Conservation (phyloP, 1,140 invertebrate genomes). For the Stenopsyche tienmushanensis region DNA sequence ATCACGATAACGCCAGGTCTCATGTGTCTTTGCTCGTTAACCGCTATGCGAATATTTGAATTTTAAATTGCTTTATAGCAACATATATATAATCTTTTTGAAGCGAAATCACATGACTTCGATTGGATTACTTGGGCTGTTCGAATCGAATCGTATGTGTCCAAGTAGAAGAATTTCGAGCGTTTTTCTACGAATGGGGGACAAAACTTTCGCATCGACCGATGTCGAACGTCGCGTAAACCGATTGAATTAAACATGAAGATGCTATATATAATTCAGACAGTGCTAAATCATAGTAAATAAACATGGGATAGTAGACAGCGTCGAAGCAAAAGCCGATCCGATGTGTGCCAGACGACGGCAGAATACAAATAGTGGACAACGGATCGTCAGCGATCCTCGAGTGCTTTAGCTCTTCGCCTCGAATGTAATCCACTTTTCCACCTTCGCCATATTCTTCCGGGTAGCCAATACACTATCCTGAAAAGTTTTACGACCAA, state of each 20-base stretch:
- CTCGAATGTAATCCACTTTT: too few relatives aligned
- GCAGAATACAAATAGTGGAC: slow-evolving; percentile 10
- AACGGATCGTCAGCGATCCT: slow-evolving; percentile 7
- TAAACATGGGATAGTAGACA: background rate
- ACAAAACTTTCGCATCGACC: too few relatives aligned
- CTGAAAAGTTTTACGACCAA: too few relatives aligned
- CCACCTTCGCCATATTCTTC: too few relatives aligned
- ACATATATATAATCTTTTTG: background rate
- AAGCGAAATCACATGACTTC: background rate
- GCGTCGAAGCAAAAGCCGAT: background rate
- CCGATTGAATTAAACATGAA: slow-evolving; percentile 1
- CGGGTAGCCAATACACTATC: too few relatives aligned
- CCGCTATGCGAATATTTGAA: too few relatives aligned
- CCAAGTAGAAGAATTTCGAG: background rate
- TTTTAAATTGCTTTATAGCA: background rate
- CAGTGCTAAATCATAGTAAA: background rate
- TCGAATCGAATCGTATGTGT: background rate
- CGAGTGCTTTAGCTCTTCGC: too few relatives aligned
- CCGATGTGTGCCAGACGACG: slow-evolving; percentile 17
- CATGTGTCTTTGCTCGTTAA: too few relatives aligned
- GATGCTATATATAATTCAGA: background rate
- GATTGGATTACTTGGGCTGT: background rate
- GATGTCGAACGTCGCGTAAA: too few relatives aligned
- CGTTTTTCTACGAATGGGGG: too few relatives aligned
- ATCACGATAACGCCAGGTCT: too few relatives aligned